Evolutionary conservation across 2,888 invertebrate genomes (phyloP), one percentile per base, ranked within the genome.

Genomic region (Lymantria dispar): DNA sequence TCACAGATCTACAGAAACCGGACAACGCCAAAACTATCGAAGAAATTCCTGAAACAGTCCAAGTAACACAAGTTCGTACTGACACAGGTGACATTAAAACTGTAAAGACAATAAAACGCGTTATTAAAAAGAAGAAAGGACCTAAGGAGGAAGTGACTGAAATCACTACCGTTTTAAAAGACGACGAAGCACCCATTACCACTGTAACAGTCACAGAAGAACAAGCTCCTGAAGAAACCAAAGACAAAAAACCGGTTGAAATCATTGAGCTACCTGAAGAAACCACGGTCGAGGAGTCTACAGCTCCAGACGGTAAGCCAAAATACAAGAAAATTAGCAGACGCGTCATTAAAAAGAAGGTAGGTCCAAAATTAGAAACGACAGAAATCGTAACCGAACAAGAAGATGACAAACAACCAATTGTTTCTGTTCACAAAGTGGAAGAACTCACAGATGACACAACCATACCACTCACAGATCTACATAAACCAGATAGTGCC

Each of bases 151-250:
- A 62, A 36, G 52, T 64, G 14, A 58, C 56, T 9, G 64, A 54
- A 55, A 63, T 54, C 41, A 57, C 13, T 9, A 89, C 89, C 38
- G 74, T 82, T 31, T 75, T 84, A 49, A 74, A 75, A 50, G 74
- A 78, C 15, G 74, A 68, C 14, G 67, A 76, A 33, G 56, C 64
- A 29, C 76, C 76, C 0, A 68, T 72, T 56, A 77, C 75, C 0
- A 76, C 76, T 3, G 74, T 80, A 8, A 64, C 55, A 48, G 53
- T 62, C 0, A 49, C 48, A 2, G 47, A 47, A 37, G 42, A 37
- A 9, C n/a, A 36, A 7, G 36, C 12, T 0, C 14, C 33, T 0
- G 47, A 42, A 3, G 42, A 29, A 12, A 10, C 31, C 10, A n/a
- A 15, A 8, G 9, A 33, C 13, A 8, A 0, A 3, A 10, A 15